Base-by-base conservation (phyloP, 2,888 invertebrate species). In the Agonopterix subpropinquella region DNA sequence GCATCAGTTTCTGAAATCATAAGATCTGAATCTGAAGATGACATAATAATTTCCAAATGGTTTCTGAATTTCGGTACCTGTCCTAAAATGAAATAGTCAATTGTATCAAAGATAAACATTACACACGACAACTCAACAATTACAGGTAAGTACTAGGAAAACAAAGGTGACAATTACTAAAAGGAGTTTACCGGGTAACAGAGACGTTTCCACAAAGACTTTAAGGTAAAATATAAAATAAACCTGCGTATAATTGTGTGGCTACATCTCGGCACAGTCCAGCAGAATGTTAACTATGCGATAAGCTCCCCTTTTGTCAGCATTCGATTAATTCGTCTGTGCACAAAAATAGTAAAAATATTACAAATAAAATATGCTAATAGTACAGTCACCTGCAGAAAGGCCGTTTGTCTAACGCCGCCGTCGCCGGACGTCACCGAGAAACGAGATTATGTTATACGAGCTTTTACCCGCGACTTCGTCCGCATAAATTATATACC, bases 241-340 rank as follows among this genome's bases (percentile, higher is more conserved):
- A 80, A 80, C 79, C 80, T 81, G 70, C 65, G 61, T 63, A 53
- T 57, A 47, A 58, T 56, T 65, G 57, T 63, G 66, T 65, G 61
- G 67, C 53, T 57, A 68, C 61, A 64, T 62, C 71, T 73, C 61
- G 61, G 69, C 61, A 63, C 72, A 64, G 64, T 68, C 81, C 79
- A 68, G 71, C 63, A 64, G 68, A 63, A 37, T 45, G 68, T 69
- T 70, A 80, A 65, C 68, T 67, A 64, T 62, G 65, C 61, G 64
- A 58, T 58, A 70, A 63, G 56, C 61, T 64, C 60, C 61, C 59
- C 70, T 61, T 73, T 72, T 66, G 75, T 84, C 87, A 84, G 82
- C 84, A 78, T 74, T 82, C 77, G 71, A 71, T 77, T 72, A 84
- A 74, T 62, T 82, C 80, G 77, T 85, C 87, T 88, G 87, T 73